Conservation (phyloP, 2,888 invertebrate genomes). For the Eulithis prunata region DNA sequence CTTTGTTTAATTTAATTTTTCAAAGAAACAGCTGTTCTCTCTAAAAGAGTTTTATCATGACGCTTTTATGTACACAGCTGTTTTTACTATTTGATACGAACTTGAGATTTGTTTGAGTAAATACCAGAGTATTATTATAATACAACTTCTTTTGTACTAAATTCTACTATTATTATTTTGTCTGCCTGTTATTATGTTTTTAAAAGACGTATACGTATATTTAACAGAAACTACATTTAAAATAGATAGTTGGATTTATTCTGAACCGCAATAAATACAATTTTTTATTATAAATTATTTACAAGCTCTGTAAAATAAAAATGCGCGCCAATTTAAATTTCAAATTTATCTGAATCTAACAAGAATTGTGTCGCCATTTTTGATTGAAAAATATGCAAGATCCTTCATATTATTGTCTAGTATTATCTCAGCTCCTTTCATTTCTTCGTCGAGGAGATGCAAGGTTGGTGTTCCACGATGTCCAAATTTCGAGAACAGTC, state of each 20-base stretch:
- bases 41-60: neutral
- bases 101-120: conserved; percentile 2
- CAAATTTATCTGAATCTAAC: conserved; percentile 85
- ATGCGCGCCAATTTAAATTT: conserved; percentile 49
- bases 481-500: conserved; percentile 85
- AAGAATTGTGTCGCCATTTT: conserved; percentile 91
- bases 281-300: conserved; percentile 68
- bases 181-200: too few species aligned
- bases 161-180: too few species aligned
- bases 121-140: too few species aligned
- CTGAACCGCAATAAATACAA: conserved; percentile 72
- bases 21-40: neutral
- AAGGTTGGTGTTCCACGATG: conserved; percentile 69
- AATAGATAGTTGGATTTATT: conserved; percentile 75
- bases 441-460: conserved; percentile 82
- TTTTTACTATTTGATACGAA: neutral
- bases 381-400: conserved; percentile 92
- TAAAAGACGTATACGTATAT: too few species aligned
- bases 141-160: too few species aligned
- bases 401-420: conserved; percentile 93
- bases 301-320: conserved; percentile 64
- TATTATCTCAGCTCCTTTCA: conserved; percentile 87
- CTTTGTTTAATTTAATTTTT: neutral
- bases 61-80: neutral
- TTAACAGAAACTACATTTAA: conserved; percentile 55